Evolutionary conservation across 2,113 vertebrate species (phyloP), one percentile per base, ranked within the genome.

Genomic region (Hippolais icterina): DNA sequence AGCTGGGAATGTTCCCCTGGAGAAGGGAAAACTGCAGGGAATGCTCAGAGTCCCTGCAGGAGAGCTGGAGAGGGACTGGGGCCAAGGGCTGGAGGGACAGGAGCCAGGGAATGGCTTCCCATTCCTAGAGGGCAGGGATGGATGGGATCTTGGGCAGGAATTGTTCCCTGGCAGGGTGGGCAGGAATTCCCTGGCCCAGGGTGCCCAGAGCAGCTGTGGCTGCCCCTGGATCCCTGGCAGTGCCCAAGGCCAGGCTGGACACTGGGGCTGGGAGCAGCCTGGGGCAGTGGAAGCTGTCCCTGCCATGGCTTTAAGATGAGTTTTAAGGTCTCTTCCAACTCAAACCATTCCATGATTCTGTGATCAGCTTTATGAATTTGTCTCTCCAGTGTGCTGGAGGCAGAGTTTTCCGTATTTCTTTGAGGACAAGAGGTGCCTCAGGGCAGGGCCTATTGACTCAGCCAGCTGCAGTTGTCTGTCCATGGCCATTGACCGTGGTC

Each of bases 101-200:
- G 49, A 71, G 0, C 0, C 37, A 33, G 49, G 65, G 7, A 54
- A 42, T 71, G 75, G 49, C 37, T 56, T 8, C 27, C 27, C 41
- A 20, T 0, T 69, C 6, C 4, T 4, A 31, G 2, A 78, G 47
- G 21, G 20, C 9, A 53, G 35, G 14, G 4, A 2, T 3, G 31
- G 28, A 3, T 18, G 29, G 59, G 41, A 47, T 7, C 0, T 5
- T 20, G 31, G 56, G 29, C 9, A 49, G 42, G 24, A 49, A 29
- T 41, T 9, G 0, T 3, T 80, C 2, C 0, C 5, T 7, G 8
- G 0, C 5, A 25, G 39, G 33, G 14, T 52, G 66, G 8, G 3
- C 44, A 29, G 52, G n/a, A n/a, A n/a, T n/a, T 10, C 28, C 52
- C 52, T 53, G 52, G 29, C 52, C 31, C 2, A 83, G 6, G 5